Evolutionary conservation across 1,140 invertebrate species (phyloP), one percentile per base, ranked within the genome.

Genomic region (Danaus melanippus): DNA sequence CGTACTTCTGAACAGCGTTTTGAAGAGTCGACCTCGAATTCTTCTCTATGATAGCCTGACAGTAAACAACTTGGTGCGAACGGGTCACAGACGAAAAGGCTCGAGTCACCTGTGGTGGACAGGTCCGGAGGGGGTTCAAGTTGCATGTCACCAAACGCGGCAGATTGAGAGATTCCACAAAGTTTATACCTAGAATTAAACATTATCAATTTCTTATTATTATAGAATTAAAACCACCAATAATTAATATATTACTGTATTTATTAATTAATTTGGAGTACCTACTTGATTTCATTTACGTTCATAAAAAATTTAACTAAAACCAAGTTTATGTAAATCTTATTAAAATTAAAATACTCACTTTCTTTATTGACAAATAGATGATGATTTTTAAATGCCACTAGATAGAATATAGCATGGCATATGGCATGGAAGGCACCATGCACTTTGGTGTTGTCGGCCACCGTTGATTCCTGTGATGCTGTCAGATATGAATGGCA

Each of bases 41-140:
- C 58, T 92, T 91, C 70, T 98, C 95, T 42, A 98, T 93, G 46
- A 98, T 90, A 0, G 95, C 90, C 78, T 96, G 93, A 84, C 96
- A 98, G 84, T 97, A 98, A 5, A 94, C 95, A 46, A 98, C 87
- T 76, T 98, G 96, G 79, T 97, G 94, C n/a, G 91, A 91, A 64
- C 94, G 90, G 1, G 95, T 92, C 6, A 97, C 90, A 0, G 92
- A 91, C 1, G 96, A 94, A 87, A 98, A 98, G 15, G 93, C 93
- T 65, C 92, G 91, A 0, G 93, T 92, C 12, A 98, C 90, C 11
- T 92, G 89, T 0, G 91, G 89, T 46, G 93, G 88, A 78, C 96
- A 97, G 1, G 92, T 89, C 50, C 92, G 89, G 10, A 98, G 84
- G 1, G 97, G 97, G 88, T 98, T 98, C 58, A 98, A 87, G 53